Evolutionary conservation across 1,140 invertebrate genomes (phyloP), one percentile per base, ranked within the genome.

Genomic region (Aphis gossypii): DNA sequence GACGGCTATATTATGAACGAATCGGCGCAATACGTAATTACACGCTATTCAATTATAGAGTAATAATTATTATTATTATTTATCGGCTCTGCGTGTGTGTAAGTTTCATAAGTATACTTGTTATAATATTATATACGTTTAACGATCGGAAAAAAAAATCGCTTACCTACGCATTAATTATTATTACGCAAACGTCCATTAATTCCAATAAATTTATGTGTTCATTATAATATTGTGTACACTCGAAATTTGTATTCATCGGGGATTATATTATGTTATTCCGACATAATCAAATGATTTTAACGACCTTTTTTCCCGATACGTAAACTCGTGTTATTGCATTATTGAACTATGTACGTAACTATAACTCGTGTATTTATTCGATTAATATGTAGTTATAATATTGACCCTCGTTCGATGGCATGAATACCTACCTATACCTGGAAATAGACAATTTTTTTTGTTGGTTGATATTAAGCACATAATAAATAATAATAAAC

Each of bases 331-430:
- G 14, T 87, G 44, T 35, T 87, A 87, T 46, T 87, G 84, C 41
- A n/a, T 87, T 87, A 46, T 87, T 30, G 30, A 87, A 87, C 41
- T 41, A 21, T 82, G 35, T 51, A 51, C 18, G 14, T 51, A 18
- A 51, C 18, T 51, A 1, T 60, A 60, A 14, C 60, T 76, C 30
- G 9, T 23, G 5, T 35, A 35, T 18, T n/a, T 76, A 76, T 76
- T 76, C 60, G 60, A 76, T 76, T 76, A 76, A 76, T 76, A 76
- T 76, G 30, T 76, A n/a, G 30, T 76, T n/a, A 76, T 76, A 76
- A 60, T 60, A 76, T 76, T 76, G 60, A 76, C 60, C 14, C 30
- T 76, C 56, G 21, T 54, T 7, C 0, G 6, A 2, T 51, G n/a
- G 5, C 60, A 20, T 6, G n/a, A 76, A 30, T 68, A 68, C 25